Conservation (phyloP, 2,113 vertebrate species). For the Eira barbara region DNA sequence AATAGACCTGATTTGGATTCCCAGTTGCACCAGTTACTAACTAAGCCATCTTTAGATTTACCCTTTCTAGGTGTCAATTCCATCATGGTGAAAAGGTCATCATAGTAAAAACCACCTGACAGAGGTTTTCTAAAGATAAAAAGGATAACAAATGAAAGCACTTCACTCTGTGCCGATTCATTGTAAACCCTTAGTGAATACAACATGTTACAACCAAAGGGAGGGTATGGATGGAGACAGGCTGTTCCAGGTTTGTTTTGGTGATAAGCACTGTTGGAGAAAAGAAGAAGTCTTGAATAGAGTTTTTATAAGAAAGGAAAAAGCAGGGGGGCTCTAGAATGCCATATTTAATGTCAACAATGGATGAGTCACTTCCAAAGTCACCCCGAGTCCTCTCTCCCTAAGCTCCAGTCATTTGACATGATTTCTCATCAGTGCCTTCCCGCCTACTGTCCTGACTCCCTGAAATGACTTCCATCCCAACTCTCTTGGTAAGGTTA, state of each 20-base stretch:
- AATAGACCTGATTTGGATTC: neutral
- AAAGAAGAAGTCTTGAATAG: neutral
- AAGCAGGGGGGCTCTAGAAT: neutral
- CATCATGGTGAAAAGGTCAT: neutral
- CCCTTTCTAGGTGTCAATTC: neutral
- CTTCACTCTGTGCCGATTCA: neutral
- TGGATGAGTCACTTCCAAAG: neutral
- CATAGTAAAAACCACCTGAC: neutral
- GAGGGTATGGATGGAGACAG: rapidly evolving
- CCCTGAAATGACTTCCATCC: neutral
- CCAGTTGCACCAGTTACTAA: neutral
- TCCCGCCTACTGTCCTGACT: neutral
- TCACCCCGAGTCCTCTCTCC: neutral
- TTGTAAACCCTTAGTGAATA: neutral
- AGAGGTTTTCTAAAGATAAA: neutral
- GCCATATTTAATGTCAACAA: neutral
- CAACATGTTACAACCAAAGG: neutral
- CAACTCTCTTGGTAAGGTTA: neutral
- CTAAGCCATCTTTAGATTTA: neutral
- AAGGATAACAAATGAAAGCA: neutral
- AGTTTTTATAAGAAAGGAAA: neutral
- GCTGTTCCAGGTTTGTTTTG: neutral
- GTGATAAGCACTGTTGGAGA: neutral
- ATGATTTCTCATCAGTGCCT: neutral
- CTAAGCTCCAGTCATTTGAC: neutral